Conservation (phyloP, 2,888 invertebrate species). For the Hemithea aestivaria region DNA sequence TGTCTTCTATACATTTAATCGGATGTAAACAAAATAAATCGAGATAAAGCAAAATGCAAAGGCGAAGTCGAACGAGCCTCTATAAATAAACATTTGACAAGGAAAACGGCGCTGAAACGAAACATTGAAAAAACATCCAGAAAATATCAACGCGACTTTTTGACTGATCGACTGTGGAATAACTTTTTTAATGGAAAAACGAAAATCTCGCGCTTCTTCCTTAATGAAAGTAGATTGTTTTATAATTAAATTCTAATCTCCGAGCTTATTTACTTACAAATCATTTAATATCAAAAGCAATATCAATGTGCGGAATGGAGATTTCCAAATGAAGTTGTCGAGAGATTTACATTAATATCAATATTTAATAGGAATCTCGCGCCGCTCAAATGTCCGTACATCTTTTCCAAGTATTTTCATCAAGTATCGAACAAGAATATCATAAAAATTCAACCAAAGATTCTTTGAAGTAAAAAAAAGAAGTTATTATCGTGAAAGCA, state of each 20-base stretch:
- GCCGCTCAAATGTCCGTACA: conserved; percentile 1
- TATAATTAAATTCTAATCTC: conserved; percentile 35
- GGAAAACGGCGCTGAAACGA: conserved; percentile 38
- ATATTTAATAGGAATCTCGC: conserved; percentile 10
- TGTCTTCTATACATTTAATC: conserved; percentile 14
- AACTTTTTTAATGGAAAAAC: conserved; percentile 36
- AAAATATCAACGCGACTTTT: conserved; percentile 39
- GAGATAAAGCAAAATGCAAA: conserved; percentile 22
- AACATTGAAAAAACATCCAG: conserved; percentile 39
- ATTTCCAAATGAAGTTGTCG: conserved; percentile 24
- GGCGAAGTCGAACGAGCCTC: conserved; percentile 29
- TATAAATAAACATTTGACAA: conserved; percentile 47
- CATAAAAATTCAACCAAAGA: no score
- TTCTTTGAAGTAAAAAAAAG: no score
- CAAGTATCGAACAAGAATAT: no score
- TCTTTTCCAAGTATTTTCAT: no score
- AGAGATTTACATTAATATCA: conserved; percentile 25
- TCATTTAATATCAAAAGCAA: conserved; percentile 37
- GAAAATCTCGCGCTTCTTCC: conserved; percentile 14
- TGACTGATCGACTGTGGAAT: conserved; percentile 42
- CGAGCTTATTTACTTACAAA: conserved; percentile 36
- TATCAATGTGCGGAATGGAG: conserved; percentile 32
- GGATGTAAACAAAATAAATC: conserved; percentile 29
- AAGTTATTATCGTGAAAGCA: no score
- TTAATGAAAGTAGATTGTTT: conserved; percentile 33